A percentile compares a stretch with the other conserved stretches of the same genome.
phyloP scores from a whole-genome alignment of 53 echinoderm and acorn worm species.

The Apostichopus leukothele region DNA sequence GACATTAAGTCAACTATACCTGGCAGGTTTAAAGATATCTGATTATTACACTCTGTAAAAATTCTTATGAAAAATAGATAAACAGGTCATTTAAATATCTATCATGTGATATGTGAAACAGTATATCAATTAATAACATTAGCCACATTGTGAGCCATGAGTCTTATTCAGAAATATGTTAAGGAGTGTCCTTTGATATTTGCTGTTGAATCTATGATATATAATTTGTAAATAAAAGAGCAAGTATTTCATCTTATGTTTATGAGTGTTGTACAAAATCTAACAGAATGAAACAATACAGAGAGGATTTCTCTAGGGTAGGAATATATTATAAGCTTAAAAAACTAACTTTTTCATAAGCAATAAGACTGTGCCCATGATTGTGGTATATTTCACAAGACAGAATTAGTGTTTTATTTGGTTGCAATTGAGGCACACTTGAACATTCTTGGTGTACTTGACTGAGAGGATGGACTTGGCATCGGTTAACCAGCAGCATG shows the following conservation, averaged over 20 bases:
- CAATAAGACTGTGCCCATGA: constrained; percentile 7
- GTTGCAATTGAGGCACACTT: no score
- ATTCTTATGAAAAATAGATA: background rate
- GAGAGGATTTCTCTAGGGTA: background rate
- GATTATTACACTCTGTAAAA: no score
- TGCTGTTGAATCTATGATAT: constrained; percentile 1
- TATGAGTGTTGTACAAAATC: background rate
- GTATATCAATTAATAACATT: background rate
- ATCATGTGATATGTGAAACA: background rate
- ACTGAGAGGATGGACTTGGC: no score
- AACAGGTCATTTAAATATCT: background rate
- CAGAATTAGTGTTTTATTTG: no score
- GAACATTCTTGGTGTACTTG: no score
- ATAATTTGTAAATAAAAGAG: constrained; percentile 5
- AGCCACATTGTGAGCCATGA: background rate
- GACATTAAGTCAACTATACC: constrained; percentile 18
- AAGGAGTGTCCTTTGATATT: background rate
- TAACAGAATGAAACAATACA: constrained; percentile 15
- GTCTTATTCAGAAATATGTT: constrained; percentile 17
- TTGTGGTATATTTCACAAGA: background rate
- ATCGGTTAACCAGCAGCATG: no score
- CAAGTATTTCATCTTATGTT: background rate
- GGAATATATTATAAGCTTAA: constrained; percentile 1
- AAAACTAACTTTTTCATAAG: background rate
- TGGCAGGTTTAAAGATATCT: constrained; percentile 15